Evolutionary conservation across 2,888 invertebrate genomes (phyloP).

Genomic region (Tuberolachnus salignus): DNA sequence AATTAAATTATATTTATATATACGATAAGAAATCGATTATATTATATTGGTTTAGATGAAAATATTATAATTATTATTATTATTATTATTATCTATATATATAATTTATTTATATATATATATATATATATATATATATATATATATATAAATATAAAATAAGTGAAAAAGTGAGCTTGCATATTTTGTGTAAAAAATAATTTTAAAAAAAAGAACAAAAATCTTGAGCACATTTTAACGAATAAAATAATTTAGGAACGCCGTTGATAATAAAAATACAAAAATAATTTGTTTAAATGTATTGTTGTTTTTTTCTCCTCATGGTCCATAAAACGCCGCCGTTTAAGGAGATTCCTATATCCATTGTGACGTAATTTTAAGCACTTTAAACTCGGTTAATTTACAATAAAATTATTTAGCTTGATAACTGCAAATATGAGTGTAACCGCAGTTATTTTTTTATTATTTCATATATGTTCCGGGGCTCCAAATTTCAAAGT

Average conservation of each 20-base stretch:
- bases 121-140: slow-evolving; percentile 3
- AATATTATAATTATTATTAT: not conserved
- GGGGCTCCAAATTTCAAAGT: too few species aligned
- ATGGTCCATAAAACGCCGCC: too few species aligned
- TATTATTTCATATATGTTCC: too few species aligned
- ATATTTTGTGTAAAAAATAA: slow-evolving; percentile 35
- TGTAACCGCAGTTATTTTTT: too few species aligned
- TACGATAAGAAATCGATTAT: slow-evolving; percentile 1
- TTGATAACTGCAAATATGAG: too few species aligned
- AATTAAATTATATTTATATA: slow-evolving; percentile 2
- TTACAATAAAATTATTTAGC: too few species aligned
- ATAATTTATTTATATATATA: not conserved
- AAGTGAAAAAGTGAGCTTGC: slow-evolving; percentile 42
- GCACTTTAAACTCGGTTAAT: too few species aligned
- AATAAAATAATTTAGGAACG: slow-evolving; percentile 36
- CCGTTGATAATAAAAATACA: slow-evolving; percentile 32
- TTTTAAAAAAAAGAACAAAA: slow-evolving; percentile 2
- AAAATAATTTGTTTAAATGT: slow-evolving; percentile 36
- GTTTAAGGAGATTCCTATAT: too few species aligned
- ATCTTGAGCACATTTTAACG: slow-evolving; percentile 31
- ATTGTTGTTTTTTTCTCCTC: slow-evolving; percentile 4
- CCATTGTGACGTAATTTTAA: too few species aligned
- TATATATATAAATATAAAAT: slow-evolving; percentile 10
- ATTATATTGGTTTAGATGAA: slow-evolving; percentile 26
- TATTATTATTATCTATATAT: not conserved